Conservation (phyloP, 2,113 vertebrate species). For the Zosterops hypoxanthus region DNA sequence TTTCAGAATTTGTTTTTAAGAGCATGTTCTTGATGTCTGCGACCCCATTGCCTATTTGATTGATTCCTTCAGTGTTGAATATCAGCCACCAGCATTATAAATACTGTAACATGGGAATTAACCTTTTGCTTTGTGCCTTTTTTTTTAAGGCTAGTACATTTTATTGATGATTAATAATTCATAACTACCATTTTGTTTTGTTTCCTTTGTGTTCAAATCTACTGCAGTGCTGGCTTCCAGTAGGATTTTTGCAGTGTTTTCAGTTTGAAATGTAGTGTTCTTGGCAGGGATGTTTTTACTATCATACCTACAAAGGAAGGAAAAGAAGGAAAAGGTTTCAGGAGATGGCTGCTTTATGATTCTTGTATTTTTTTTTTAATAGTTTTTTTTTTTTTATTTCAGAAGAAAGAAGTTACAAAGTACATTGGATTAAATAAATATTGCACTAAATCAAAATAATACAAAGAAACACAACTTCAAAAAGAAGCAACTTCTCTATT, state of each 20-base stretch:
- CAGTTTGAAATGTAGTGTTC: not conserved
- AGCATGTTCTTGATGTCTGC: not conserved
- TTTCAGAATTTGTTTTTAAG: not conserved
- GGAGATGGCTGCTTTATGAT: not conserved
- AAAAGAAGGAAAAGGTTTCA: not conserved
- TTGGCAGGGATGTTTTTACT: not conserved
- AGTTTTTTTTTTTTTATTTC: not conserved
- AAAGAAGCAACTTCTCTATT: not conserved
- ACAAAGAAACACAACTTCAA: not conserved
- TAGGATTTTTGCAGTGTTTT: not conserved
- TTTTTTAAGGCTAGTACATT: not conserved
- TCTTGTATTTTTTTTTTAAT: not conserved
- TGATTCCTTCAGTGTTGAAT: not conserved
- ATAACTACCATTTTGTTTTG: not conserved
- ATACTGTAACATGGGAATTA: not conserved
- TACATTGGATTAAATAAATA: not conserved
- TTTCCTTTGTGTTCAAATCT: not conserved
- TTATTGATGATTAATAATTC: not conserved
- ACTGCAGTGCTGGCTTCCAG: not conserved
- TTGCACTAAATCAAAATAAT: not conserved
- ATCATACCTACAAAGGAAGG: not conserved
- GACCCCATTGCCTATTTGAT: not conserved
- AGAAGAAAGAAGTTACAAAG: not conserved
- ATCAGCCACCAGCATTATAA: not conserved
- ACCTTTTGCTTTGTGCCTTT: not conserved